Evolutionary conservation across 2,113 vertebrate species (phyloP).

Genomic region (Callospermophilus lateralis): DNA sequence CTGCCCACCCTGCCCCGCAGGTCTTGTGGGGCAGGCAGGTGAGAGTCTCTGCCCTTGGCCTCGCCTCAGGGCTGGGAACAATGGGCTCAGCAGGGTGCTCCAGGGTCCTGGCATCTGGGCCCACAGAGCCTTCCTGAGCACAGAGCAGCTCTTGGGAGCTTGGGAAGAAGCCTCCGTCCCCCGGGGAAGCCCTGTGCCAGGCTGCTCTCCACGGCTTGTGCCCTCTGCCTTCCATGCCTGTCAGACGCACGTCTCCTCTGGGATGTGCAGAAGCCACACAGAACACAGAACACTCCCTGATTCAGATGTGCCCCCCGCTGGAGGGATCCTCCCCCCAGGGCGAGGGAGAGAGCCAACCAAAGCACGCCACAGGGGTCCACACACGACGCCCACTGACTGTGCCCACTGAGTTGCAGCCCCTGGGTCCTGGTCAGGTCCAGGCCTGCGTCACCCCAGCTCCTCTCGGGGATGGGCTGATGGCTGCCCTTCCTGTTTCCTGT

Average conservation of each 20-base stretch:
- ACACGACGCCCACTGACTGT: not conserved
- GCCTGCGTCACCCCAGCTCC: not conserved
- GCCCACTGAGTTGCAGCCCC: not conserved
- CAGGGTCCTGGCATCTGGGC: rapidly evolving
- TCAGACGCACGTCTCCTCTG: no score
- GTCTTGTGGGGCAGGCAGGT: rapidly evolving
- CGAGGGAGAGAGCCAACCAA: not conserved
- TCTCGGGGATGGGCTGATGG: not conserved
- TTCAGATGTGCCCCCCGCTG: no score
- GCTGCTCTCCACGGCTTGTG: no score
- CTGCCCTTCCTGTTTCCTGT: not conserved
- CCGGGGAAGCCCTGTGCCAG: no score
- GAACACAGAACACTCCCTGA: no score
- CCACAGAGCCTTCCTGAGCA: not conserved
- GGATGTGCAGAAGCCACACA: no score
- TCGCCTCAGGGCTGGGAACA: not conserved
- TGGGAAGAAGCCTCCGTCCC: no score
- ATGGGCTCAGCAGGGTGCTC: not conserved
- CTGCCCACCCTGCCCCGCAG: no score
- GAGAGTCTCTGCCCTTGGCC: rapidly evolving
- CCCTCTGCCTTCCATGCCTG: no score
- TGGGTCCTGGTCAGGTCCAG: not conserved
- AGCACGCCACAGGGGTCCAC: not conserved
- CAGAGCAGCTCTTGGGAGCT: rapidly evolving
- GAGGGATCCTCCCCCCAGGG: no score